Conservation (phyloP, 2,888 invertebrate species). For the Drosophila peninsularis region DNA sequence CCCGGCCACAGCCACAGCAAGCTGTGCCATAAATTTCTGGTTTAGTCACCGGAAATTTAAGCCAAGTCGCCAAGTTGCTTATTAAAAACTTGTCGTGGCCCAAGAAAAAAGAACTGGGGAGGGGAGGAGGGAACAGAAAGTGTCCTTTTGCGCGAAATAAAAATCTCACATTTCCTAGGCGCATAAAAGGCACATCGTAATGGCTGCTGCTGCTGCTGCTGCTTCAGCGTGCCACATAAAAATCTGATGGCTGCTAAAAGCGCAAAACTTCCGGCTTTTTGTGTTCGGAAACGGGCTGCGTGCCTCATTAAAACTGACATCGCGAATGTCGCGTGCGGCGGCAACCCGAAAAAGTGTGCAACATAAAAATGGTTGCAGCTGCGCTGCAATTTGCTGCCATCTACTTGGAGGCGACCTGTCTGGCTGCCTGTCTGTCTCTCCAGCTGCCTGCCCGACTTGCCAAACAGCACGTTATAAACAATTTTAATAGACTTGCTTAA, state of each 20-base stretch:
- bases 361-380: conserved; percentile 63
- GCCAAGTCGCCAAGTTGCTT: conserved; percentile 59
- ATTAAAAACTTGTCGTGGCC: conserved; percentile 52
- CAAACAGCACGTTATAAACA: too few species aligned
- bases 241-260: conserved; percentile 72
- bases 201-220: conserved; percentile 26
- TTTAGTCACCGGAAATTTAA: conserved; percentile 75
- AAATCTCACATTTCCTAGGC: conserved; percentile 72
- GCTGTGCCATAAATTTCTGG: conserved; percentile 70
- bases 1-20: conserved; percentile 32
- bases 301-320: conserved; percentile 75
- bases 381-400: conserved; percentile 44
- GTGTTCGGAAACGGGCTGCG: conserved; percentile 57
- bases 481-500: too few species aligned
- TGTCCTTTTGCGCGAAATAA: conserved; percentile 42
- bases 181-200: conserved; percentile 65
- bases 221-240: conserved; percentile 52
- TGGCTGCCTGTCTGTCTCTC: neutral
- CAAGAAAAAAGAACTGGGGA: neutral
- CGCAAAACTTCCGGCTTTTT: conserved; percentile 76
- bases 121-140: conserved; percentile 16
- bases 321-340: conserved; percentile 37
- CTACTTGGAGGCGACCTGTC: conserved; percentile 9
- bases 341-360: conserved; percentile 50
- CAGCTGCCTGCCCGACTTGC: conserved; percentile 32